phyloP scores from a whole-genome alignment of 1,140 invertebrate genomes.

The Coenobita brevimanus region DNA sequence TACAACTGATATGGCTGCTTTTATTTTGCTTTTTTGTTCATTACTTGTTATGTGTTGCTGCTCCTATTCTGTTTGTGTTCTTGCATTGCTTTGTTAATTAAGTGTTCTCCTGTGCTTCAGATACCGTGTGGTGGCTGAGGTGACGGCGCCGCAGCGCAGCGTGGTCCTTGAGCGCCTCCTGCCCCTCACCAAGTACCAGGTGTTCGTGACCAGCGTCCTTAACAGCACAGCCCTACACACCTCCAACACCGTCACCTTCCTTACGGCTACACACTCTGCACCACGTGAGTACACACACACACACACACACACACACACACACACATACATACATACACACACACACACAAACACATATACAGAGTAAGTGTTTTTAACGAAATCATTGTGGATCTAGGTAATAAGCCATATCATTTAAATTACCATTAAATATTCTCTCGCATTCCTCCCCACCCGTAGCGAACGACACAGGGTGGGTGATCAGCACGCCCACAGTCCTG shows the following conservation, averaged over 20 bases:
- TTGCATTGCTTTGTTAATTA: no score
- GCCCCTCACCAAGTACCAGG: constrained; percentile 57
- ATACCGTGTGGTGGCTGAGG: constrained; percentile 58
- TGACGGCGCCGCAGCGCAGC: constrained; percentile 32
- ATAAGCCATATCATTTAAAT: neutral
- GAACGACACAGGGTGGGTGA: constrained; percentile 2
- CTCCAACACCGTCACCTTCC: constrained; percentile 47
- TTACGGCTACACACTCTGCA: constrained; percentile 19
- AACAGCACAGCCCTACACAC: constrained; percentile 30
- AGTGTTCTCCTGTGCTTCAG: no score
- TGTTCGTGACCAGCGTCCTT: constrained; percentile 30
- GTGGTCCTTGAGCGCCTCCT: constrained; percentile 47
- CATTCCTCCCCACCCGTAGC: neutral
- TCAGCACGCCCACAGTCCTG: constrained; percentile 47
- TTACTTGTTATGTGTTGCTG: no score
- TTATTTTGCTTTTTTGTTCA: no score
- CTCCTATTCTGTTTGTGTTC: no score
- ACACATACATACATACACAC: neutral
- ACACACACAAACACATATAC: neutral
- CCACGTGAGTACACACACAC: neutral
- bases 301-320: neutral
- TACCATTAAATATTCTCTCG: neutral
- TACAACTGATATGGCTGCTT: no score
- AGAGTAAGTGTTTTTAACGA: neutral
- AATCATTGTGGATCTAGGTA: neutral